Percentiles rank a stretch among this genome's conserved stretches.
These are phyloP conservation scores for Lophius americanus DNA, from an alignment of 2,797 vertebrate genomes.

Conservation along the genomic window DNA sequence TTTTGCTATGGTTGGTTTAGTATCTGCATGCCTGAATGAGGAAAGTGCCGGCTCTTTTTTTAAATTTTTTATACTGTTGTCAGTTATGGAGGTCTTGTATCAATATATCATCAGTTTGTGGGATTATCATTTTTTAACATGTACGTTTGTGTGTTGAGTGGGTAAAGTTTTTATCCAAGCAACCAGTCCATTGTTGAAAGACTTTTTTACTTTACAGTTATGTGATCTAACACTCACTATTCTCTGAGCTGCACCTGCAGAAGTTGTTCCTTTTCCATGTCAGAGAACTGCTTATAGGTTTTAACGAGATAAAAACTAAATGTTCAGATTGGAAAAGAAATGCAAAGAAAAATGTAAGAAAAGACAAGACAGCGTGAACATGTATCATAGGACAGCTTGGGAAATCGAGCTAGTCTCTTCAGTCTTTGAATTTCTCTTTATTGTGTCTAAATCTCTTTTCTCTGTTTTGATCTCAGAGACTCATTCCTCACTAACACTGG, in stretches of 20 bases:
- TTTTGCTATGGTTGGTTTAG: constrained; percentile 68
- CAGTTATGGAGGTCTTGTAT: constrained; percentile 47
- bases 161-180: constrained; percentile 20
- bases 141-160: neutral
- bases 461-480: constrained; percentile 34
- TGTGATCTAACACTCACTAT: constrained; percentile 8
- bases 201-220: constrained; percentile 13
- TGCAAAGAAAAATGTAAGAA: constrained; percentile 25
- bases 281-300: constrained; percentile 13
- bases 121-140: constrained; percentile 6
- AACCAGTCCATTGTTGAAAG: neutral
- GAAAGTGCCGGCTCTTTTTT: constrained; percentile 36
- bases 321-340: neutral
- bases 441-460: constrained; percentile 40
- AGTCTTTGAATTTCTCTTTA: constrained; percentile 24
- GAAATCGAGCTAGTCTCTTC: constrained; percentile 26
- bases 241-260: constrained; percentile 48
- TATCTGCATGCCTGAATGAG: constrained; percentile 52
- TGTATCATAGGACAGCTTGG: constrained; percentile 15
- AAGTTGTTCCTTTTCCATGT: constrained; percentile 22
- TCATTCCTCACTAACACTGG: constrained; percentile 31
- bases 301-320: neutral
- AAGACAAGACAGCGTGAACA: constrained; percentile 19
- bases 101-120: constrained; percentile 27
- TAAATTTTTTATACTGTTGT: constrained; percentile 19